Conservation (phyloP, 2,797 vertebrate species). For the Manis crassicaudata region DNA sequence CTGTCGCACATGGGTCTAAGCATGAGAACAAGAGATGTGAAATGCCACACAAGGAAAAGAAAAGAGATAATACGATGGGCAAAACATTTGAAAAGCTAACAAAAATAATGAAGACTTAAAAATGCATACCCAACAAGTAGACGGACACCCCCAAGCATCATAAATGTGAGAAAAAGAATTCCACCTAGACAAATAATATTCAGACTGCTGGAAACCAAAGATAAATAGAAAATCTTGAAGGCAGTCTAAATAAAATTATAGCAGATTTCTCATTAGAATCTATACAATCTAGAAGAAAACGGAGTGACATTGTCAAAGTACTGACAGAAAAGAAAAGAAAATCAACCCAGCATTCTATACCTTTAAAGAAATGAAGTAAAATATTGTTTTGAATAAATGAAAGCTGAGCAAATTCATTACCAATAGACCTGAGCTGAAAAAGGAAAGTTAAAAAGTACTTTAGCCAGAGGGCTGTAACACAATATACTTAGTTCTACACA, state of each 20-base stretch:
- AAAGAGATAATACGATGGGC: too few relatives aligned
- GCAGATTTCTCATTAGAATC: not conserved
- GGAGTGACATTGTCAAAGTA: not conserved
- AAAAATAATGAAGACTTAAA: not conserved
- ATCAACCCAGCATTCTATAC: not conserved
- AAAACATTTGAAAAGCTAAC: not conserved
- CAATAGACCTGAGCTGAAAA: not conserved
- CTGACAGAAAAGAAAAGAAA: not conserved
- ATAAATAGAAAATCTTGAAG: not conserved
- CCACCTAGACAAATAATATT: not conserved
- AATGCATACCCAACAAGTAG: not conserved
- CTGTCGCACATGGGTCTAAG: not conserved
- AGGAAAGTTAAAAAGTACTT: not conserved
- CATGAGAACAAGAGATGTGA: not conserved
- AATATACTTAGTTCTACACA: not conserved
- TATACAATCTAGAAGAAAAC: not conserved
- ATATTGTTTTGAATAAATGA: not conserved
- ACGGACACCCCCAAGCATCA: not conserved
- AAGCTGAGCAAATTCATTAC: not conserved
- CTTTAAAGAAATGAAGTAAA: not conserved
- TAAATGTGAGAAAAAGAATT: not conserved
- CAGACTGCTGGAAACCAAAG: not conserved
- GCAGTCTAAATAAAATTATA: not conserved
- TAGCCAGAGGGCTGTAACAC: not conserved
- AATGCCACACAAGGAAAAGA: not conserved